A percentile compares a stretch with the other conserved stretches of the same genome.
Evolutionary conservation across 1,140 invertebrate species (phyloP).

Genomic region (Magallana ariakensis): DNA sequence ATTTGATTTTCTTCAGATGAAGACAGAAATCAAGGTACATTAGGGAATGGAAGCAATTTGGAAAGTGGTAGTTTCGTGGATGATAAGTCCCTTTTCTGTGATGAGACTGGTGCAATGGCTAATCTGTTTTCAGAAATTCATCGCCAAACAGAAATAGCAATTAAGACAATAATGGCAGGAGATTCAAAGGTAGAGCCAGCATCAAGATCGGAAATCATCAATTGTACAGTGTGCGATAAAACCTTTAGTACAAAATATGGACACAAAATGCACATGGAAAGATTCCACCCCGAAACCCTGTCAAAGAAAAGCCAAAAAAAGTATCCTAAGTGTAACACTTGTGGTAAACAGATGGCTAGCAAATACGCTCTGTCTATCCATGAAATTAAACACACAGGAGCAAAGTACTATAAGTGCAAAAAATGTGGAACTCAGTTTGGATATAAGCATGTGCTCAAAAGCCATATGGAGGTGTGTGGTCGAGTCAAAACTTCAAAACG

Average conservation of each 20-base stretch:
- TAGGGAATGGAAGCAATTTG: too few relatives aligned
- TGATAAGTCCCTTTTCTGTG: too few relatives aligned
- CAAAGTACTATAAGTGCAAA: neutral
- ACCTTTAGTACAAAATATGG: neutral
- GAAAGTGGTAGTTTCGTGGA: too few relatives aligned
- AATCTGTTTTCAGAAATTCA: too few relatives aligned
- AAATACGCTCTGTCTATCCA: constrained; percentile 11
- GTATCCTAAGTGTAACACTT: neutral
- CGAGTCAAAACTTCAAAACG: neutral
- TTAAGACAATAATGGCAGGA: too few relatives aligned
- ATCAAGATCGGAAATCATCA: neutral
- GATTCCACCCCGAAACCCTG: constrained; percentile 1
- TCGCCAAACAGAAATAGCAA: too few relatives aligned
- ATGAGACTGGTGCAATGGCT: too few relatives aligned
- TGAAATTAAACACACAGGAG: constrained; percentile 14
- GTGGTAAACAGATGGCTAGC: constrained; percentile 28
- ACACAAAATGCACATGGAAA: constrained; percentile 1
- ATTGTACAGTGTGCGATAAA: neutral
- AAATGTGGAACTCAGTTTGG: neutral
- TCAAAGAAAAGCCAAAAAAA: neutral
- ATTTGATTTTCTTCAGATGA: constrained; percentile 31
- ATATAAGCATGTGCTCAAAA: neutral
- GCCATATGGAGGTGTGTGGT: constrained; percentile 4
- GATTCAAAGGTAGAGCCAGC: too few relatives aligned
- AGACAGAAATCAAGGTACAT: too few relatives aligned